These are phyloP conservation scores for Antechinus stuartii DNA, from an alignment of 2,113 vertebrate species.

Conservation along the genomic window DNA sequence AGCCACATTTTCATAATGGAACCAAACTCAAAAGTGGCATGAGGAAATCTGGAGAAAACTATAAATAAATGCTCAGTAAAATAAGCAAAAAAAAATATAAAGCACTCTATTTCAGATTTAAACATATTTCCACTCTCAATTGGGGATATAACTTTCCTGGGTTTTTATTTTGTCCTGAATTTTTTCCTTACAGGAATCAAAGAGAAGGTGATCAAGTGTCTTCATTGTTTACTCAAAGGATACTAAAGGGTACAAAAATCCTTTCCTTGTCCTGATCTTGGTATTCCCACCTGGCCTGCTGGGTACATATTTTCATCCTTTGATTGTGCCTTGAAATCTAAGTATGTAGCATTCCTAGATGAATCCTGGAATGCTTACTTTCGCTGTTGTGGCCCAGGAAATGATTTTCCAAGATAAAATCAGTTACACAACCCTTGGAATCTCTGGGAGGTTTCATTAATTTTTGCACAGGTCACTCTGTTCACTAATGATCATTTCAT, in stretches of 20 bases:
- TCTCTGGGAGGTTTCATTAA: conserved; percentile 52
- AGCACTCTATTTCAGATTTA: not conserved
- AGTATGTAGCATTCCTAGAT: not conserved
- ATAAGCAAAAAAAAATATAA: not conserved
- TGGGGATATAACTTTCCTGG: not conserved
- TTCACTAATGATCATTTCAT: conserved; percentile 52
- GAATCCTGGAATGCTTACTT: conserved; percentile 15
- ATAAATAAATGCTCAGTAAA: conserved; percentile 5
- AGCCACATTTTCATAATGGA: conserved; percentile 43
- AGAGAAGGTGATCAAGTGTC: not conserved
- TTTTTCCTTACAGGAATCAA: not conserved
- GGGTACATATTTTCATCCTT: not conserved
- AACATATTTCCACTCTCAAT: conserved; percentile 14
- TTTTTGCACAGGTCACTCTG: not conserved
- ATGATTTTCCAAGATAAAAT: conserved; percentile 48
- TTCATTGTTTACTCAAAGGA: not conserved
- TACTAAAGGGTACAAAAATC: not conserved
- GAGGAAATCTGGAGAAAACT: not conserved
- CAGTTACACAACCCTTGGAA: conserved; percentile 22
- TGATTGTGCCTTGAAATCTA: conserved; percentile 28
- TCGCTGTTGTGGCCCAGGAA: not conserved
- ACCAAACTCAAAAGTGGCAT: conserved; percentile 19
- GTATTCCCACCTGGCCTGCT: not conserved
- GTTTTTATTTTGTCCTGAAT: not conserved
- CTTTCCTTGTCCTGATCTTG: not conserved